These are phyloP conservation scores for Acrocyrtus sp. DNA, from an alignment of 2,888 invertebrate species.

Conservation along the genomic window DNA sequence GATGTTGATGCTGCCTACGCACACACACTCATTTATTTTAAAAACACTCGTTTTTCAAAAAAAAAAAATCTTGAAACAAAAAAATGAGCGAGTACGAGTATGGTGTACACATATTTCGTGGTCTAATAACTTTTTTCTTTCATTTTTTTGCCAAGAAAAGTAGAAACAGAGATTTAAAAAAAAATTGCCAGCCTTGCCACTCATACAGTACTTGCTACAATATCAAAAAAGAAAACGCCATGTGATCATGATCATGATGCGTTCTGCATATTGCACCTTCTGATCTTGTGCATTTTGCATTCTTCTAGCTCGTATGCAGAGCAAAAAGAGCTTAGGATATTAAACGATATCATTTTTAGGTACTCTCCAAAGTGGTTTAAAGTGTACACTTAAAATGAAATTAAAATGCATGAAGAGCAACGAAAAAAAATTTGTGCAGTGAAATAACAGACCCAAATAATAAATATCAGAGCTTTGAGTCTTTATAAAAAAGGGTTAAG, in stretches of 20 bases:
- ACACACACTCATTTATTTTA: no score
- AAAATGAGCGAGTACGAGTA: constrained; percentile 15
- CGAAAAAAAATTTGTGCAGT: not conserved
- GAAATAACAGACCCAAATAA: not conserved
- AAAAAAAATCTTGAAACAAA: not conserved
- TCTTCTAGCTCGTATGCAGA: no score
- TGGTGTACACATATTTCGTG: constrained; percentile 52
- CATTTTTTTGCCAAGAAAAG: constrained; percentile 13
- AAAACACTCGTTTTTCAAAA: constrained; percentile 9
- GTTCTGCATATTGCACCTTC: constrained; percentile 53
- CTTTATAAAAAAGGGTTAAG: no score
- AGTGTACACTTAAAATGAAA: no score
- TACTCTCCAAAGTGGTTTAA: no score
- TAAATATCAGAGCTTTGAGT: no score
- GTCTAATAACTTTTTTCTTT: constrained; percentile 57
- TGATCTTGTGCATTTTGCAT: no score
- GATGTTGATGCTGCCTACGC: no score
- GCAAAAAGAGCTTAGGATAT: no score
- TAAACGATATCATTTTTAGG: no score
- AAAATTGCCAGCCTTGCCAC: constrained; percentile 27
- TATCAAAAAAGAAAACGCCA: constrained; percentile 28
- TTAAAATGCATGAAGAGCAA: no score
- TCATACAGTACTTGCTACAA: constrained; percentile 26
- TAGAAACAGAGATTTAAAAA: not conserved
- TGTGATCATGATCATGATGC: constrained; percentile 28